Conservation (phyloP, 2,888 invertebrate genomes). For the Dimorphilus gyrociliatus region DNA sequence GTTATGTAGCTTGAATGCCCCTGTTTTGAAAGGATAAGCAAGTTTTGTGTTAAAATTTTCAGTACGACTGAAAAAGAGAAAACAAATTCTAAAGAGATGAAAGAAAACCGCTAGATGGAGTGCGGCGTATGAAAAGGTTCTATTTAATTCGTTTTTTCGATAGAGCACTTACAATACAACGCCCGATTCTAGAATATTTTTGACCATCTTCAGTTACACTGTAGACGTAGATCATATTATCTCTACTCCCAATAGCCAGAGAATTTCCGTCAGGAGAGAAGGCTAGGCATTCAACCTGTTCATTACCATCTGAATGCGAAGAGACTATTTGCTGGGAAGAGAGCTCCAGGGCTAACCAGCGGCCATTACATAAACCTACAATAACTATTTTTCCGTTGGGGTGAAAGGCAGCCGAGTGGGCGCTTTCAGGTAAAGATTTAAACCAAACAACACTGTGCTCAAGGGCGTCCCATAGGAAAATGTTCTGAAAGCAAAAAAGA, state of each 20-base stretch:
- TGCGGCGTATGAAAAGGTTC: no score
- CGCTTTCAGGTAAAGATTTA: no score
- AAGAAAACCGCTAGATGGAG: no score
- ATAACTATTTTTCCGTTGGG: conserved; percentile 56
- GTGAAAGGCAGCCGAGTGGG: conserved; percentile 65
- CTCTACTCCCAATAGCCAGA: conserved; percentile 68
- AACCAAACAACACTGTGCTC: conserved; percentile 75
- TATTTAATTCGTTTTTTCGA: no score
- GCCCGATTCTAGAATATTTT: conserved; percentile 61
- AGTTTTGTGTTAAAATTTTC: no score
- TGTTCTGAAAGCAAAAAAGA: no score
- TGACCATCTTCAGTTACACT: conserved; percentile 58
- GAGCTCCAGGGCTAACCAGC: conserved; percentile 68
- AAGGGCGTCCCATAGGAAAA: conserved; percentile 65
- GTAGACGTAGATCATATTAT: conserved; percentile 76
- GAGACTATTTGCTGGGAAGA: conserved; percentile 47
- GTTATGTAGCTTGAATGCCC: conserved; percentile 78
- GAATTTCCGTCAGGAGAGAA: conserved; percentile 54
- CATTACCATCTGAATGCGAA: conserved; percentile 36
- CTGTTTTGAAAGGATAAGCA: no score
- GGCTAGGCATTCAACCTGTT: conserved; percentile 36
- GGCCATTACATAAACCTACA: conserved; percentile 59
- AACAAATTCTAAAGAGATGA: no score
- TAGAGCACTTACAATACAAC: conserved; percentile 62
- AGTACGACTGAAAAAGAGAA: no score